Base-by-base conservation (phyloP, 30 jellyfish, hydroid and myxozoan species). In the Hydractinia symbiolongicarpus region DNA sequence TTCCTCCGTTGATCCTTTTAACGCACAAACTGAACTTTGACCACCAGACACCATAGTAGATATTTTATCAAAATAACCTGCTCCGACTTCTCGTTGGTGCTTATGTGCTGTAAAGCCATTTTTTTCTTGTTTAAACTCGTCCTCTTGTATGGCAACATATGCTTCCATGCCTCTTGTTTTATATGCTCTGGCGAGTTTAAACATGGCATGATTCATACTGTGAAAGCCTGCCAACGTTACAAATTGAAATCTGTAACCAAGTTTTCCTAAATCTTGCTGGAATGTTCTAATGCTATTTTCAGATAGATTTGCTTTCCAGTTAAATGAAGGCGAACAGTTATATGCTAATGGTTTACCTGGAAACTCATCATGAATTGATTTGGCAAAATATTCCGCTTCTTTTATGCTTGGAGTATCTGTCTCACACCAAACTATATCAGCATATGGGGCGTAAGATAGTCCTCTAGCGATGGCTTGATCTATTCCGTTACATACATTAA, bases 181-280 rank as follows among this genome's bases (percentile, higher is more conserved):
- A 88, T 86, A 91, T 8, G 67, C 95, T 51, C 74, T 77, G 13
- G 98, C 98, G 58, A 91, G 67, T 66, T 86, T 91, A 81, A 91
- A 91, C 98, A 91, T 91, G 19, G 96, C 98, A 61, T 82, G 96
- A 64, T 91, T 91, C 75, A 91, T 50, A 9, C 92, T 86, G 70
- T 91, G 98, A 70, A 91, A 91, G 8, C 98, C 98, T n/a, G 98
- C 98, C 77, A 91, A 78, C 6, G 98, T 86, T 73, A 91, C 90
- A 73, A 91, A 91, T 76, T 91, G 98, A 79, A 86, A 91, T 17
- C 95, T 79, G 88, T 86, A 91, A 13, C 98, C 98, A 44, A 83
- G 88, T 81, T 86, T 91, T 56, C 96, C 98, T 16, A 91, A 82
- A 57, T 91, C 96, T 62, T 84, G 75, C 70, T 91, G 98, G 74